phyloP scores from a whole-genome alignment of 2,797 vertebrate genomes.

The Betta splendens region DNA sequence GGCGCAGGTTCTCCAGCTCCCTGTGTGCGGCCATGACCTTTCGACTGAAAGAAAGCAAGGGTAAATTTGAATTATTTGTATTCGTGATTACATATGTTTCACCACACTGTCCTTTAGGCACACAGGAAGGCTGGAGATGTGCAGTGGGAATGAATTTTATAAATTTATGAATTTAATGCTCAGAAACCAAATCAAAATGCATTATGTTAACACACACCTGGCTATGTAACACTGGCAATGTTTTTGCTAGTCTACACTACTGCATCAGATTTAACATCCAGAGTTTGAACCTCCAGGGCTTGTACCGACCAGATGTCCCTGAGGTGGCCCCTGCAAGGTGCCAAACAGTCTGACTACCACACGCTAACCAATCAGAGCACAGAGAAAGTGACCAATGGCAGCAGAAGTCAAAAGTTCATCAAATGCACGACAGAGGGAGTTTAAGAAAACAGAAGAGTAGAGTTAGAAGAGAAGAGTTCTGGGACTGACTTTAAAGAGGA shows the following conservation, averaged over 20 bases:
- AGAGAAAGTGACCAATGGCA: constrained; percentile 36
- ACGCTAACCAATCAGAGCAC: constrained; percentile 43
- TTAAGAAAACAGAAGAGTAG: background rate
- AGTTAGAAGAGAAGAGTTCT: background rate
- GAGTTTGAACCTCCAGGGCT: background rate
- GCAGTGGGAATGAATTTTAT: background rate
- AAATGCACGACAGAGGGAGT: background rate
- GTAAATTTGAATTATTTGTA: background rate
- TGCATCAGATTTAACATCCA: too few relatives aligned
- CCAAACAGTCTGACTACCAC: constrained; percentile 10
- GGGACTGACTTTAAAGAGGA: constrained; percentile 87
- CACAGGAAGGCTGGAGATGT: background rate
- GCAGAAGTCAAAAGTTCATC: constrained; percentile 35
- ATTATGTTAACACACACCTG: too few relatives aligned
- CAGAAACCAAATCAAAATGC: too few relatives aligned
- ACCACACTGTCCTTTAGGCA: background rate
- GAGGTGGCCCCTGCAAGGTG: constrained; percentile 9
- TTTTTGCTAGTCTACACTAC: too few relatives aligned
- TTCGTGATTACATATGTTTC: background rate
- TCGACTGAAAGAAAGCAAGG: constrained; percentile 71
- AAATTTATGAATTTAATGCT: too few relatives aligned
- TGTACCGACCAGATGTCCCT: background rate
- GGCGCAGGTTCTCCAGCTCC: constrained; percentile 77
- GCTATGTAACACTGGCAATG: background rate
- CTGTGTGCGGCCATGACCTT: constrained; percentile 84